A percentile compares a stretch with the other conserved stretches of the same genome.
Conservation (phyloP, 2,888 invertebrate species). For the Aleiodes alternator region DNA sequence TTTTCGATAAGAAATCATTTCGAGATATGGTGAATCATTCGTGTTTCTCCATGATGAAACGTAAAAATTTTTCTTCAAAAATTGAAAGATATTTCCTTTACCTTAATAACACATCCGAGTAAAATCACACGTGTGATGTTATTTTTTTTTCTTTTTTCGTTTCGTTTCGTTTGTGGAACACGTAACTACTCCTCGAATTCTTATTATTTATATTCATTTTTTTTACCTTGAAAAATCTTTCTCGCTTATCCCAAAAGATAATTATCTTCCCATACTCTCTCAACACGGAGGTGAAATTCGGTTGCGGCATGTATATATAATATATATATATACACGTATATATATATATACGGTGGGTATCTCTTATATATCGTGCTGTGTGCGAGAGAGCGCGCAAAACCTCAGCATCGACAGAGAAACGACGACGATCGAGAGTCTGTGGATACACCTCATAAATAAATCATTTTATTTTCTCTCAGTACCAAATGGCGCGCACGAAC, state of each 20-base stretch:
- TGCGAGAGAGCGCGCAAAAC: neutral
- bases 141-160: constrained; percentile 42
- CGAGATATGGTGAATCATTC: neutral
- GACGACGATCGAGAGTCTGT: constrained; percentile 41
- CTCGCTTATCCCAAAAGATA: constrained; percentile 36
- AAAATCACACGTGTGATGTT: neutral
- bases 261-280: constrained; percentile 37
- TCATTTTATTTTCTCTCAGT: constrained; percentile 50
- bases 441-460: constrained; percentile 52
- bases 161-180: constrained; percentile 17
- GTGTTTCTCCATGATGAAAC: neutral
- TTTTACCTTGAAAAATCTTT: constrained; percentile 39
- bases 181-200: constrained; percentile 5
- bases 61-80: neutral
- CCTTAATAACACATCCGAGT: neutral
- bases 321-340: neutral
- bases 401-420: neutral
- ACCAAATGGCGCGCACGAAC: constrained; percentile 38
- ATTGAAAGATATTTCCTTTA: neutral
- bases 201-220: constrained; percentile 22
- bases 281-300: constrained; percentile 51
- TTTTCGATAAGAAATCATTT: neutral
- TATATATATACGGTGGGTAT: neutral
- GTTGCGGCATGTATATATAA: constrained; percentile 40
- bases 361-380: neutral